These are phyloP conservation scores for Hemitrygon akajei DNA, from an alignment of 2,797 vertebrate genomes.

Conservation along the genomic window DNA sequence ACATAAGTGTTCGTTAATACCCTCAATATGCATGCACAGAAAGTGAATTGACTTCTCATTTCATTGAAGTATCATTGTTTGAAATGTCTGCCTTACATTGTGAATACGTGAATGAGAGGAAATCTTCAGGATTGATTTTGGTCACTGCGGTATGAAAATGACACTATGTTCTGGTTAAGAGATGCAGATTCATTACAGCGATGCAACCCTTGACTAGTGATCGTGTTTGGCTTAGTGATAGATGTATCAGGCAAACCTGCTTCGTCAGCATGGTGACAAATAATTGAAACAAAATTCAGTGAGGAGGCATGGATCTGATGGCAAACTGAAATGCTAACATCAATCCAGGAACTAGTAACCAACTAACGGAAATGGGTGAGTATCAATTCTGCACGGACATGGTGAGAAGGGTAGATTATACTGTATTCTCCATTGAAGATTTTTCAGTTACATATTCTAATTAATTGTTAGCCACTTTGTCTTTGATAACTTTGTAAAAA, in stretches of 20 bases:
- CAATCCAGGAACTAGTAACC: background rate
- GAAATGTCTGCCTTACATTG: too few species aligned
- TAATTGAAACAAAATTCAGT: background rate
- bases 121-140: background rate
- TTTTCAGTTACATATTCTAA: background rate
- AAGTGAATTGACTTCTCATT: background rate
- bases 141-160: background rate
- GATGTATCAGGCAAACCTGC: background rate
- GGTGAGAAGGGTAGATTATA: background rate
- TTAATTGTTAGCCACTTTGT: background rate
- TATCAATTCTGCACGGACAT: background rate
- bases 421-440: background rate
- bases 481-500: slow-evolving; percentile 12
- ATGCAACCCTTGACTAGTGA: background rate
- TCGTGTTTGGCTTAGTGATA: background rate
- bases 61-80: background rate
- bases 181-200: too few species aligned
- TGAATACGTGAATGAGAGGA: background rate
- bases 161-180: background rate
- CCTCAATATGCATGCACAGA: background rate
- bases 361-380: background rate
- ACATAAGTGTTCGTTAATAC: background rate
- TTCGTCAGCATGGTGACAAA: background rate
- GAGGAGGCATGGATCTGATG: background rate
- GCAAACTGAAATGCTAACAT: background rate